phyloP scores from a whole-genome alignment of 2,113 vertebrate genomes.

The Heloderma charlesbogerti region DNA sequence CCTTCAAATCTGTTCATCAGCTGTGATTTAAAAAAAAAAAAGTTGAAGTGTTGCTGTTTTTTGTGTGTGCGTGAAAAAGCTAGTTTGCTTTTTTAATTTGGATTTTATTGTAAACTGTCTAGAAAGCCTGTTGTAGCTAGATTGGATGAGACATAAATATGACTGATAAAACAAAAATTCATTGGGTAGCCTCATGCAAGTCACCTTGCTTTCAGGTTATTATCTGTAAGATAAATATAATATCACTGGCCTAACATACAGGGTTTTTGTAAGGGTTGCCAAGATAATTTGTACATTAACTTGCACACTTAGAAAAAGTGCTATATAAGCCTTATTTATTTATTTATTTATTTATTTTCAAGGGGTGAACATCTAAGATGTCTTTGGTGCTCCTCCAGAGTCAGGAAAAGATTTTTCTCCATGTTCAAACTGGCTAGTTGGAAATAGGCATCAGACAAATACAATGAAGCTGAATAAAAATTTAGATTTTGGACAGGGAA shows the following conservation, averaged over 20 bases:
- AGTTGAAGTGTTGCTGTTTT: neutral
- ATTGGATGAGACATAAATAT: neutral
- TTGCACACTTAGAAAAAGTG: neutral
- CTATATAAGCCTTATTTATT: neutral
- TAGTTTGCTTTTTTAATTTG: neutral
- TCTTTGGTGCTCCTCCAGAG: neutral
- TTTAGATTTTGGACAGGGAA: neutral
- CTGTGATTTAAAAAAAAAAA: neutral
- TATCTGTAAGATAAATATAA: neutral
- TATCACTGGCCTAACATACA: too few species aligned
- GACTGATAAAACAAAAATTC: neutral
- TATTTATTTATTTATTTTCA: neutral
- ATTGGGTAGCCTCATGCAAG: neutral
- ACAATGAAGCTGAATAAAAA: neutral
- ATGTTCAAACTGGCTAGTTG: neutral
- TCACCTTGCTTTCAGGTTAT: neutral
- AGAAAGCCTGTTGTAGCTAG: too few species aligned
- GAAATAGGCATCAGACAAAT: neutral
- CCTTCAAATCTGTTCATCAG: neutral
- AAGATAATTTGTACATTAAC: neutral
- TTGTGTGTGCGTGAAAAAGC: too few species aligned
- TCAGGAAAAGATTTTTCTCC: neutral
- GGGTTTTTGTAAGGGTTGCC: neutral
- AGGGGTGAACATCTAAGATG: neutral
- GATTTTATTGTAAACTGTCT: neutral